A percentile compares a stretch with the other conserved stretches of the same genome.
These are phyloP conservation scores for Campodea augens DNA, from an alignment of 1,140 invertebrate species.

Conservation along the genomic window DNA sequence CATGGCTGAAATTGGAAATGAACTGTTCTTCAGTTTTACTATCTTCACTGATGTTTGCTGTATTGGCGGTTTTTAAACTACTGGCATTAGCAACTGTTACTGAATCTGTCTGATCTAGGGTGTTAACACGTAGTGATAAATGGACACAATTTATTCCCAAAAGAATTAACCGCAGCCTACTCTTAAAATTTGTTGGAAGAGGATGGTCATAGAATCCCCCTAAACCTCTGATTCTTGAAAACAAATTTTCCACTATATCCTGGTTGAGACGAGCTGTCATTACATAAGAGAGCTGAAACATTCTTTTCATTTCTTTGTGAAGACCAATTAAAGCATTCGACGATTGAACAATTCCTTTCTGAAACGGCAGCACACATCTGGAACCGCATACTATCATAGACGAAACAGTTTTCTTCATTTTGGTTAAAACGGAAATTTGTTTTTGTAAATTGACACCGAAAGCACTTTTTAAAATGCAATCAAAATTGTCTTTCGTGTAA, in stretches of 20 bases:
- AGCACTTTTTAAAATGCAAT: slow-evolving; percentile 6
- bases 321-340: slow-evolving; percentile 9
- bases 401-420: slow-evolving; percentile 2
- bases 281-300: slow-evolving; percentile 10
- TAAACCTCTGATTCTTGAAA: slow-evolving; percentile 16
- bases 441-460: slow-evolving; percentile 4
- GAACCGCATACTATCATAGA: not conserved
- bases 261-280: slow-evolving; percentile 18
- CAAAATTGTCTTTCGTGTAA: not conserved
- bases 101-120: not conserved
- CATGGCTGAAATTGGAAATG: too few species aligned
- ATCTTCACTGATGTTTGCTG: not conserved
- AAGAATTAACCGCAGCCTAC: slow-evolving; percentile 13
- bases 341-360: slow-evolving; percentile 8
- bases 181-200: slow-evolving; percentile 15
- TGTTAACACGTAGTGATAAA: not conserved
- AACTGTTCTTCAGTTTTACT: not conserved
- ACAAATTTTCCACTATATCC: slow-evolving; percentile 19
- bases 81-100: not conserved
- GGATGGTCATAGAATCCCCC: slow-evolving; percentile 16
- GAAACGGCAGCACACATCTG: slow-evolving; percentile 9
- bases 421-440: slow-evolving; percentile 2
- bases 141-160: slow-evolving; percentile 10
- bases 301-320: slow-evolving; percentile 12
- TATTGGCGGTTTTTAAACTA: not conserved